phyloP scores from a whole-genome alignment of 2,113 vertebrate species.

The Grus americana region DNA sequence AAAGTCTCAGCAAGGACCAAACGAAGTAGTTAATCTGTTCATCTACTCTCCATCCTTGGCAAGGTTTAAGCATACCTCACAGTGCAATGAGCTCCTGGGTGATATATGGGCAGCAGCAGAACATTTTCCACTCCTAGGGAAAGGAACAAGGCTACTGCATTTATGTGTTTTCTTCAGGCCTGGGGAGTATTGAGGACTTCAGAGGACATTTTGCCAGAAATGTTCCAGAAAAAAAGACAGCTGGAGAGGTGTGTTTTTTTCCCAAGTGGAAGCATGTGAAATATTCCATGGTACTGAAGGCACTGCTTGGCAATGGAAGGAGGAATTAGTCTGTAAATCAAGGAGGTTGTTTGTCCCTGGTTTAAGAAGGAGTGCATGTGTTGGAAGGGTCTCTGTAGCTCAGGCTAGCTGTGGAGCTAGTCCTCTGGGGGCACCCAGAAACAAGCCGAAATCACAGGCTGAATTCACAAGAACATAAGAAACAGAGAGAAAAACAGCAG shows the following conservation, averaged over 20 bases:
- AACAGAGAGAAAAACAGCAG: background rate
- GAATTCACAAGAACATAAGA: background rate
- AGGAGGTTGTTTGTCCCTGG: background rate
- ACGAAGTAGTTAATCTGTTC: background rate
- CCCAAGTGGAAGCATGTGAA: background rate
- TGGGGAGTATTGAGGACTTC: background rate
- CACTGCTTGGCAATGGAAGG: background rate
- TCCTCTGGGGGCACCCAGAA: background rate
- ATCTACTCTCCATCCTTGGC: background rate
- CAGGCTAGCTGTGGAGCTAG: background rate
- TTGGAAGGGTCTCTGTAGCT: background rate
- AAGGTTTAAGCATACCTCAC: background rate
- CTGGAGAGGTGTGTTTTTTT: background rate
- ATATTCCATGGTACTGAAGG: background rate
- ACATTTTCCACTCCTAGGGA: slow-evolving; percentile 40
- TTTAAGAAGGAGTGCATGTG: background rate
- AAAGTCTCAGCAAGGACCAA: background rate
- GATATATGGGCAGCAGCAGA: background rate
- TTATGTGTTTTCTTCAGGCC: background rate
- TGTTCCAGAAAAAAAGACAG: background rate
- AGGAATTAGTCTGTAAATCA: background rate
- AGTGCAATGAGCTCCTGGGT: background rate
- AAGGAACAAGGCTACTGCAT: background rate
- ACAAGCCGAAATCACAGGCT: background rate
- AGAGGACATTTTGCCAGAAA: background rate